Base-by-base conservation (phyloP, 2,113 vertebrate species). In the Dromaius novaehollandiae region DNA sequence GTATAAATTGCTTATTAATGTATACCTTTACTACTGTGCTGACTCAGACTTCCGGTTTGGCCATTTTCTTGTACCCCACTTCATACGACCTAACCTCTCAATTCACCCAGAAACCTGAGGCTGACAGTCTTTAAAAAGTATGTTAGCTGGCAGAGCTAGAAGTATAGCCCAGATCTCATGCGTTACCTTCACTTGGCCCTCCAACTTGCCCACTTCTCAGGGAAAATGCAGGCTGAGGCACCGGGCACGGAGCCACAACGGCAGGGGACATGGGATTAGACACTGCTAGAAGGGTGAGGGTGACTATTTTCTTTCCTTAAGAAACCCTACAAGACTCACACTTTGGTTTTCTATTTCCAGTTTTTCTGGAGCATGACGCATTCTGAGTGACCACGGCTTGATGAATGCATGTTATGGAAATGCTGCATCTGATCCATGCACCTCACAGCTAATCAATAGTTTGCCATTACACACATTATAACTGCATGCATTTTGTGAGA, bases 361-460 rank as follows among this genome's bases (percentile, higher is more conserved):
- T 24, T 81, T 89, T 95, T 86, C 63, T 79, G 53, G 61, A 95
- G 78, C 40, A 79, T 32, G 1, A 19, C 6, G 0, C 40, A 56
- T 82, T 92, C 86, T 21, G 50, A 63, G 78, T 95, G 91, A 89
- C 94, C 77, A 92, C 5, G 79, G 91, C 77, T 77, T 92, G 48
- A 91, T 92, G 89, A 92, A 58, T 60, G 48, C 0, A 1, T 28
- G 56, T 55, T 87, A 58, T 55, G 44, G 74, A 93, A 96, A 93
- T 89, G 53, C 81, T 90, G 92, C 64, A 87, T 86, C 92, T 93
- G 85, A 95, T 87, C 86, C 86, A 89, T 86, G 80, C 70, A 70
- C 65, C 55, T 34, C 46, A 78, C 75, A n/a, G 51, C 92, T 94
- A 96, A 97, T 96, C 93, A 92, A 94, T 82, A 69, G 44, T 69